phyloP scores from a whole-genome alignment of 2,113 vertebrate species.

The Lepus timidus region DNA sequence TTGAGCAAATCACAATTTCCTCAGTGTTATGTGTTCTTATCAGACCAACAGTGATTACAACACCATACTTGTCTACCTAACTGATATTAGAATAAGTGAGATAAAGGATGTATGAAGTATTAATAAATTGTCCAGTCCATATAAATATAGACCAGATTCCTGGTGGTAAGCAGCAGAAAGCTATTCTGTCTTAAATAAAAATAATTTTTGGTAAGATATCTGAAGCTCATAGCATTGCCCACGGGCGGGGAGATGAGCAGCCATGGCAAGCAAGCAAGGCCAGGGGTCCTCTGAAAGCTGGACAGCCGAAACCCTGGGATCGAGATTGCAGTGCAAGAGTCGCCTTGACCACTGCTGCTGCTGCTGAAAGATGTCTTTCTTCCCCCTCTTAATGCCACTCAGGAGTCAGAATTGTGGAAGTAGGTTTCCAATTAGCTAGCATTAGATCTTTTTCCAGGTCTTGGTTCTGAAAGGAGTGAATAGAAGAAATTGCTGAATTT shows the following conservation, averaged over 20 bases:
- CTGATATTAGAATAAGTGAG: neutral
- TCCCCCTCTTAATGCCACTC: neutral
- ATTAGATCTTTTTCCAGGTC: neutral
- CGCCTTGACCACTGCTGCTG: neutral
- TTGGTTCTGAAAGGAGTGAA: neutral
- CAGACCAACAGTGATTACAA: neutral
- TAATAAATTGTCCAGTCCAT: neutral
- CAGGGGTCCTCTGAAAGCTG: neutral
- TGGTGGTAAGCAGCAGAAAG: neutral
- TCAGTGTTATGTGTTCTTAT: neutral
- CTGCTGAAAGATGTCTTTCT: neutral
- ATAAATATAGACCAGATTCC: neutral
- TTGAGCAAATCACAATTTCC: neutral
- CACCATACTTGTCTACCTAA: neutral
- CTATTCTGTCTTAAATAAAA: neutral
- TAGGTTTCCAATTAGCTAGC: neutral
- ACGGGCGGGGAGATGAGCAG: neutral
- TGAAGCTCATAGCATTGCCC: neutral
- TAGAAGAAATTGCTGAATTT: constrained; percentile 3
- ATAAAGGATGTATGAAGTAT: neutral
- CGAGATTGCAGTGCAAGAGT: neutral
- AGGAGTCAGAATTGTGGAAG: neutral
- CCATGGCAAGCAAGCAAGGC: neutral
- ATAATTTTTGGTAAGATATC: neutral
- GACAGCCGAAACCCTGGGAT: neutral